Base-by-base conservation (phyloP, 2,797 vertebrate species). In the Periparus ater region DNA sequence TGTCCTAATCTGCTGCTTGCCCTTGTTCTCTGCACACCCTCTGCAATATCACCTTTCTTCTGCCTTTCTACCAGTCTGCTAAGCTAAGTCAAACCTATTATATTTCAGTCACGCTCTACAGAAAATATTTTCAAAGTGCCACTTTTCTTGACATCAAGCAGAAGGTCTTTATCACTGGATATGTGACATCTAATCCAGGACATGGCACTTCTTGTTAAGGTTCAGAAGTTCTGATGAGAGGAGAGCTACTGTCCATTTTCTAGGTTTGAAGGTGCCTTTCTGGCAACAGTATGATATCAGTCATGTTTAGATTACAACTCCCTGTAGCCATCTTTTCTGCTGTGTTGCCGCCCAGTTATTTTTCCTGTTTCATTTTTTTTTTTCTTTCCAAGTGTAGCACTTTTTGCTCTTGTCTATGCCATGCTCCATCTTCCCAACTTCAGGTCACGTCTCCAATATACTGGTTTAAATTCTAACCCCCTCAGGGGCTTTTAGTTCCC, bases 391-490 rank as follows among this genome's bases (percentile, higher is more conserved):
- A 54, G 13, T 74, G 9, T 38, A 76, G 10, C 29, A 47, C 17
- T 70, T 90, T 45, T 47, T 78, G 15, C 7, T 13, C 17, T 88
- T 80, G 7, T 29, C 57, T 85, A 4, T 60, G 32, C 30, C 62
- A 47, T 0, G 0, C 22, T 89, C n/a, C 40, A 30, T 44, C 55
- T 86, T 84, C 40, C 22, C 0, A 0, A 71, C 63, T 82, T 88
- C 48, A 62, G 17, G n/a, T 60, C 21, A 67, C 48, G 86, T 87
- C 51, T 93, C 55, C 34, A 55, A 36, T 11, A 3, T 63, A 60
- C 26, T 91, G 30, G 62, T 86, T 95, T 48, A 78, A 84, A 76
- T 93, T 88, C 67, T 54, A 79, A 27, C 16, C 3, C 15, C 62
- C 62, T 66, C 47, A 75, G 27, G 18, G 55, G 26, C 42, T 71